phyloP scores from a whole-genome alignment of 2,888 invertebrate genomes.

The Aphodius sticticus region DNA sequence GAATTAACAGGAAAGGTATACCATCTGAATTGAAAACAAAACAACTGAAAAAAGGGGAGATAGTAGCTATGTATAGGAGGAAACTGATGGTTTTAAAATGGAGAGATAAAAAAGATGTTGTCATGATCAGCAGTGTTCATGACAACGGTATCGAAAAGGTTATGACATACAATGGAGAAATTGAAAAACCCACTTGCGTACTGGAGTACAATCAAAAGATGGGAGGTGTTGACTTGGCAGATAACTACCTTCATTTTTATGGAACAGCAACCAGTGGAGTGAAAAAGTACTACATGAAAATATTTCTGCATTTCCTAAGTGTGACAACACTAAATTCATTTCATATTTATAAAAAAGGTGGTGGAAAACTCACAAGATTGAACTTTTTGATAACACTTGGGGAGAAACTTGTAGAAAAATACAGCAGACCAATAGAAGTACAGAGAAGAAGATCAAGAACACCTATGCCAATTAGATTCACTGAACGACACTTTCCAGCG shows the following conservation, averaged over 20 bases:
- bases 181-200: conserved; percentile 36
- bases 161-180: conserved; percentile 19
- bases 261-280: conserved; percentile 4
- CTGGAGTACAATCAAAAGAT: conserved; percentile 37
- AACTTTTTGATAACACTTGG: conserved; percentile 13
- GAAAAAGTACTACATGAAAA: conserved; percentile 27
- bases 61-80: no score
- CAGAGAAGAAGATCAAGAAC: neutral
- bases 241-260: conserved; percentile 22
- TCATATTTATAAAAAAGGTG: neutral
- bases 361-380: neutral
- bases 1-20: conserved; percentile 25
- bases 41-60: conserved; percentile 37
- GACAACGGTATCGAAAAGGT: conserved; percentile 13
- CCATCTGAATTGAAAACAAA: conserved; percentile 23
- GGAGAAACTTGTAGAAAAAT: conserved; percentile 20
- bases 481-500: conserved; percentile 28
- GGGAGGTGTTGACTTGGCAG: conserved; percentile 19
- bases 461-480: neutral
- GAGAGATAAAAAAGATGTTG: conserved; percentile 35
- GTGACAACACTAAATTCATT: no score
- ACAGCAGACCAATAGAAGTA: neutral
- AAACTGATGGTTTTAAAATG: conserved; percentile 33
- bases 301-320: conserved; percentile 9
- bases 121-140: conserved; percentile 27